Conservation (phyloP, 2,797 vertebrate species). For the Hyperoplus immaculatus region DNA sequence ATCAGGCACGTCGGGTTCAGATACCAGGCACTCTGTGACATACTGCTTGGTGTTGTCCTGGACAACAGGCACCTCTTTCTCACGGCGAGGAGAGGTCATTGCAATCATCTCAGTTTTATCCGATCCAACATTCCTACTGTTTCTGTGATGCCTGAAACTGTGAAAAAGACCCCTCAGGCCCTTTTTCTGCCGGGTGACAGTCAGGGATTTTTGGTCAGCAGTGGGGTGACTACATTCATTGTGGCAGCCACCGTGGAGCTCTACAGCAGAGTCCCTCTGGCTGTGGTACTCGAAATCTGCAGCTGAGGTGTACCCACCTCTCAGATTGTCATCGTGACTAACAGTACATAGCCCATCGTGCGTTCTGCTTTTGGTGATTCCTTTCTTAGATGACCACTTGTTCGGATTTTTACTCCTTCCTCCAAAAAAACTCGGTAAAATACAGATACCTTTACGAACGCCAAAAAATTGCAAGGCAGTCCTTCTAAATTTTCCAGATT, state of each 20-base stretch:
- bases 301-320: slow-evolving; percentile 67
- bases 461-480: slow-evolving; percentile 95
- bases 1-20: slow-evolving; percentile 84
- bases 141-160: slow-evolving; percentile 93
- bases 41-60: slow-evolving; percentile 63
- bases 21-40: slow-evolving; percentile 74
- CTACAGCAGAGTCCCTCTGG: slow-evolving; percentile 67
- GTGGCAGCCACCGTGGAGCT: slow-evolving; percentile 76
- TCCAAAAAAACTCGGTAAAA: slow-evolving; percentile 94
- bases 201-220: slow-evolving; percentile 85
- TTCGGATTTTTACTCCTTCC: slow-evolving; percentile 89
- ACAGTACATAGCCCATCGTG: slow-evolving; percentile 90
- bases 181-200: slow-evolving; percentile 88
- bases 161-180: slow-evolving; percentile 93
- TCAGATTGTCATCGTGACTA: slow-evolving; percentile 75
- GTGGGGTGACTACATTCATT: slow-evolving; percentile 69
- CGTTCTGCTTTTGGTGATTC: slow-evolving; percentile 93
- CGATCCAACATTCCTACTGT: slow-evolving; percentile 85
- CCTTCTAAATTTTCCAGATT: slow-evolving; percentile 91
- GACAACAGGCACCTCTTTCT: slow-evolving; percentile 75
- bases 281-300: slow-evolving; percentile 79
- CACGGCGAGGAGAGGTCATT: slow-evolving; percentile 68
- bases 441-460: slow-evolving; percentile 94
- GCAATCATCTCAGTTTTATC: slow-evolving; percentile 85
- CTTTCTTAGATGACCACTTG: slow-evolving; percentile 89